Evolutionary conservation across 2,888 invertebrate genomes (phyloP).

Genomic region (Cyrtodaria siliqua): DNA sequence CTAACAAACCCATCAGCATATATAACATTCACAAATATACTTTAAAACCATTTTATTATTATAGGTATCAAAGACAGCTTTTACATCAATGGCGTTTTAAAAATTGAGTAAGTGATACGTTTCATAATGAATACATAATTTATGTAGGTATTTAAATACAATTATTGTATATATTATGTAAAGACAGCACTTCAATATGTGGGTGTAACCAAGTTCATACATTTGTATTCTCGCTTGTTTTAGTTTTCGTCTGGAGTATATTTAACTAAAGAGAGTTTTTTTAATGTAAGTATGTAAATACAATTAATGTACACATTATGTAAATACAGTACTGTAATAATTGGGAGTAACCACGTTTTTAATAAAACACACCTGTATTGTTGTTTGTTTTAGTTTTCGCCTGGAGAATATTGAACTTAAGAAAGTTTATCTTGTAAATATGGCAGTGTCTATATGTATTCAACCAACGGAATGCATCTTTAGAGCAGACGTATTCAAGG

Average conservation of each 20-base stretch:
- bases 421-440: constrained; percentile 31
- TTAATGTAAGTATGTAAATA: no score
- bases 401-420: constrained; percentile 24
- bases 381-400: constrained; percentile 11
- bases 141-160: no score
- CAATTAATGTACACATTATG: no score
- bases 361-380: not conserved
- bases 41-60: constrained; percentile 1
- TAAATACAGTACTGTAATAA: no score
- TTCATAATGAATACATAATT: no score
- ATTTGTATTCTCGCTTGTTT: constrained; percentile 4
- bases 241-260: constrained; percentile 42
- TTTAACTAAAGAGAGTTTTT: no score
- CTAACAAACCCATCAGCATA: no score
- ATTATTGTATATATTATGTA: no score
- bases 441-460: constrained; percentile 45
- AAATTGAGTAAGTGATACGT: constrained; percentile 49
- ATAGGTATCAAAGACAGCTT: constrained; percentile 16
- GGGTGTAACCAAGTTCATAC: not conserved
- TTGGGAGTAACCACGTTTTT: no score
- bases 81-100: constrained; percentile 49
- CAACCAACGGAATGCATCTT: constrained; percentile 21
- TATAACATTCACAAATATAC: no score
- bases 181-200: no score
- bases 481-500: constrained; percentile 1